These are phyloP conservation scores for Falco rusticolus DNA, from an alignment of 2,797 vertebrate genomes.

Conservation along the genomic window DNA sequence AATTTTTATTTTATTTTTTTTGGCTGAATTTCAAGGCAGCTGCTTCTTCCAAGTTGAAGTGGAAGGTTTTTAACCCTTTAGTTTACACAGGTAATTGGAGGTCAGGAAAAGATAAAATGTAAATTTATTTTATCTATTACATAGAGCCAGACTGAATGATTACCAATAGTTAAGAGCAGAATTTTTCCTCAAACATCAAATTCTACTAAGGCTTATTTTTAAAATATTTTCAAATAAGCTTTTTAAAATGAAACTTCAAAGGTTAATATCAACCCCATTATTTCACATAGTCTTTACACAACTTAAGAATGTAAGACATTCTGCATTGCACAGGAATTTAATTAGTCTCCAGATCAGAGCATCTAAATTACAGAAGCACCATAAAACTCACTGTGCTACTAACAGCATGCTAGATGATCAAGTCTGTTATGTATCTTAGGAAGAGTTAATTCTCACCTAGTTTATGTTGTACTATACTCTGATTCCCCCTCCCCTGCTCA, in stretches of 20 bases:
- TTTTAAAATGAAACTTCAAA: not conserved
- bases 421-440: conserved; percentile 9
- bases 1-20: not conserved
- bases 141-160: not conserved
- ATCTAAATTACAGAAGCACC: conserved; percentile 1
- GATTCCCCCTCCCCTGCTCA: not conserved
- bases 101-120: not conserved
- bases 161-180: not conserved
- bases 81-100: not conserved
- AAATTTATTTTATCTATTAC: not conserved
- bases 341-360: not conserved
- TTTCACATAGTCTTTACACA: not conserved
- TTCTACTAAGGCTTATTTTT: not conserved
- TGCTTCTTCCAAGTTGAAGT: not conserved
- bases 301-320: not conserved
- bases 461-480: not conserved
- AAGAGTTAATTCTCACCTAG: conserved; percentile 19
- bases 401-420: conserved; percentile 20
- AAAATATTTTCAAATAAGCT: not conserved
- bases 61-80: not conserved
- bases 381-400: not conserved
- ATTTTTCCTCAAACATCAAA: not conserved
- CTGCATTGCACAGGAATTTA: not conserved
- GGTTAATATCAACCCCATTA: not conserved
- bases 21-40: not conserved